Evolutionary conservation across 2,888 invertebrate genomes (phyloP), one percentile per base, ranked within the genome.

Genomic region (Chloroclysta siterata): DNA sequence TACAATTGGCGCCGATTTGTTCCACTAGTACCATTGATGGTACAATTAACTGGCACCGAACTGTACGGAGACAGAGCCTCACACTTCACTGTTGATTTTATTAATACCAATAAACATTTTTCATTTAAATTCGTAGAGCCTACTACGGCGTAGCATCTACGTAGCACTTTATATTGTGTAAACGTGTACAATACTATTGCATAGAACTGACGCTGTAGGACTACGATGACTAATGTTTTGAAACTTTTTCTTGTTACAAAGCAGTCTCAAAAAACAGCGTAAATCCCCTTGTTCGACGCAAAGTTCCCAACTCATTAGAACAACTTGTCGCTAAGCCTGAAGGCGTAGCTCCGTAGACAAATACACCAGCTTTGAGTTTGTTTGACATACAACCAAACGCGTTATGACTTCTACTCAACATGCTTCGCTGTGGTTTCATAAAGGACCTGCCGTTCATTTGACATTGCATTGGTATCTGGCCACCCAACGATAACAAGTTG

Each of bases 371-470:
- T 60, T 41, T 56, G 41, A 75, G 74, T 74, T 75, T 83, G 80
- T 84, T 85, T 83, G 82, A 81, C 76, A 72, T 77, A 75, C 76
- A 75, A 79, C 81, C 73, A 62, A 70, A 67, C 71, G 72, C 70
- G 72, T 72, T 78, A 81, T 81, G 80, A 81, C 76, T 74, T 66
- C 69, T 71, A 63, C 65, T 48, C 36, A n/a, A 22, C 8, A 70
- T 64, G 72, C 70, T 70, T 61, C 47, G 36, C 53, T 52, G 64
- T 51, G 60, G 66, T 62, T 60, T 65, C 62, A 58, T 53, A 60
- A 47, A 48, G 17, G 44, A 47, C 41, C n/a, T n/a, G n/a, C n/a
- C n/a, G n/a, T n/a, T n/a, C n/a, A n/a, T n/a, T n/a, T n/a, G n/a
- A n/a, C n/a, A n/a, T n/a, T n/a, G n/a, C n/a, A n/a, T n/a, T n/a